These are phyloP conservation scores for Scaptomyza pallida DNA, from an alignment of 1,140 invertebrate species.

Conservation along the genomic window DNA sequence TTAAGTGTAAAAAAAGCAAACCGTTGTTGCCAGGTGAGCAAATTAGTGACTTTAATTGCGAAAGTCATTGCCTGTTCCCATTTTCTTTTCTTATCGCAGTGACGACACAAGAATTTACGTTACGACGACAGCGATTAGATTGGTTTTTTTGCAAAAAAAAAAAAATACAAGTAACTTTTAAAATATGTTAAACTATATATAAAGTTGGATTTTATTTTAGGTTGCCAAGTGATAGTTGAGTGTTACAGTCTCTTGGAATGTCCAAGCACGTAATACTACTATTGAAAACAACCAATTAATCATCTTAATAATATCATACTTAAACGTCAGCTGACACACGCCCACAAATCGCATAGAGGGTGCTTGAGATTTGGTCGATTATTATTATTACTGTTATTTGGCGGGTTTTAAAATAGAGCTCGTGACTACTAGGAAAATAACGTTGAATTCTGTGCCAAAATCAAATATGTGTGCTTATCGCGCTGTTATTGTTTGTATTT, in stretches of 20 bases:
- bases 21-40: conserved; percentile 60
- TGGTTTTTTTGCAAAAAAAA: conserved; percentile 48
- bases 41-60: conserved; percentile 11
- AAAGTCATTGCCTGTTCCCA: conserved; percentile 22
- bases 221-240: conserved; percentile 25
- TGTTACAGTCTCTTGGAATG: neutral
- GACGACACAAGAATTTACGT: conserved; percentile 67
- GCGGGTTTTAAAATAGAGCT: conserved; percentile 13
- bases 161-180: conserved; percentile 27
- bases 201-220: neutral
- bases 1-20: no score
- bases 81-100: conserved; percentile 46
- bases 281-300: conserved; percentile 37
- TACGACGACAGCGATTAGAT: conserved; percentile 60
- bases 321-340: neutral
- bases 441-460: conserved; percentile 2
- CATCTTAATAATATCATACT: conserved; percentile 5
- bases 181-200: conserved; percentile 43
- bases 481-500: neutral
- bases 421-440: conserved; percentile 18
- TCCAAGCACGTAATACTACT: neutral
- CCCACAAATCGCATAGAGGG: conserved; percentile 2
- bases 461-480: conserved; percentile 14
- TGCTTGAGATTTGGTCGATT: conserved; percentile 18
- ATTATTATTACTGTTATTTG: no score